Base-by-base conservation (phyloP, 2,888 invertebrate genomes). In the Pristionchus japonicus region DNA sequence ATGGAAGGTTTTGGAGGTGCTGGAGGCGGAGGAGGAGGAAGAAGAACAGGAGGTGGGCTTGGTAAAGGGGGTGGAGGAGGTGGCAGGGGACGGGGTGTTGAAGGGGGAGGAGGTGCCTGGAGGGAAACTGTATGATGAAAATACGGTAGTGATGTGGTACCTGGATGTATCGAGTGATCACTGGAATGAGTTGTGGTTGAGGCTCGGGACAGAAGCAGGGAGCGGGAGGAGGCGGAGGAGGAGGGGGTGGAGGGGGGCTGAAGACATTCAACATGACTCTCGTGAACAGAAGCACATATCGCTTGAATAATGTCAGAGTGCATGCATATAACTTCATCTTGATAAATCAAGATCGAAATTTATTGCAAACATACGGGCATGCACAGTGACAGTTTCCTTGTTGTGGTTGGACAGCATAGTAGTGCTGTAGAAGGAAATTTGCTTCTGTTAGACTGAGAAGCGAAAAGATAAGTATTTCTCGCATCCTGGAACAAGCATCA, bases 81-180 rank as follows among this genome's bases (percentile, higher is more conserved):
- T 70, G n/a, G 43, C 11, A 70, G 70, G 34, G 20, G 15, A 9
- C 20, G 23, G 7, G 84, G 57, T 4, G 84, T 52, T 7, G 57
- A 34, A 23, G 86, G 40, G 23, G 86, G 1, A 70, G 70, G 43
- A 40, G 70, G 86, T 70, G 37, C 49, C 86, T 64, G 64, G 37
- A 43, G 20, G 40, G 0, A 6, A 3, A 17, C 64, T 47, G 31
- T 64, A 1, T 0, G 1, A 43, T 23, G 27, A 17, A 17, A 40
- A 40, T 31, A 85, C 40, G 23, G 85, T 40, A 40, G 31, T 17
- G n/a, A n/a, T n/a, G 11, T 23, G 17, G 4, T 49, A 86, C 86
- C 70, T 67, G 86, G 37, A 86, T 67, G 86, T 86, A 86, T 70
- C 86, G 86, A 40, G 86, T 86, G 49, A 86, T 86, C 17, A 86